Evolutionary conservation across 2,888 invertebrate genomes (phyloP).

Genomic region (Drosophila recens): DNA sequence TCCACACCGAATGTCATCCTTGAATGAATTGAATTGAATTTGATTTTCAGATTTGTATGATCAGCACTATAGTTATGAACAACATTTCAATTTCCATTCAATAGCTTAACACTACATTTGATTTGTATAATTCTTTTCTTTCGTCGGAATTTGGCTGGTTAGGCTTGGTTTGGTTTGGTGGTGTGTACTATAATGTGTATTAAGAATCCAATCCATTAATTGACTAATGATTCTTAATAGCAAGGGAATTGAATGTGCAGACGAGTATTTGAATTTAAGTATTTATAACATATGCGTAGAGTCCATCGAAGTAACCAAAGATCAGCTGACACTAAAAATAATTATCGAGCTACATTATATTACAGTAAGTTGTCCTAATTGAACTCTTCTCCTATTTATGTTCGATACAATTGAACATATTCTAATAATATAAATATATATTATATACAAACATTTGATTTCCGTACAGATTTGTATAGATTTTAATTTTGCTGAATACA

Average conservation of each 20-base stretch:
- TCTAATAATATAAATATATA: background rate
- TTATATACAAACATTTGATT: no score
- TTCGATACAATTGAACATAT: background rate
- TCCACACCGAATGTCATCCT: conserved; percentile 99
- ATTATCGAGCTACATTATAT: background rate
- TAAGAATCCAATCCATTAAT: background rate
- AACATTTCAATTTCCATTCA: conserved; percentile 6
- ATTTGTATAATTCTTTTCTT: background rate
- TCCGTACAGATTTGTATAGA: no score
- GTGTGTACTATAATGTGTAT: background rate
- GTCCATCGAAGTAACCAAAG: background rate
- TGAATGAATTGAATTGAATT: conserved; percentile 83
- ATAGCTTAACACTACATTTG: conserved; percentile 11
- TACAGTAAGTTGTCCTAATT: background rate
- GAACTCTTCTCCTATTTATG: background rate
- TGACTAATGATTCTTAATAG: background rate
- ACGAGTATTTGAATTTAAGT: background rate
- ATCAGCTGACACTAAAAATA: no score
- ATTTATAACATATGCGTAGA: background rate
- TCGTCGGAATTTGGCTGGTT: conserved; percentile 10
- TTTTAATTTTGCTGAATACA: no score
- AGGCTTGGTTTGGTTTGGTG: background rate
- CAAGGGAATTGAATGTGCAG: background rate
- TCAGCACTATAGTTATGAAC: conserved; percentile 20
- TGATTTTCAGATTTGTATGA: conserved; percentile 36